Evolutionary conservation across 2,797 vertebrate genomes (phyloP), one percentile per base, ranked within the genome.

Genomic region (Phoebastria nigripes): DNA sequence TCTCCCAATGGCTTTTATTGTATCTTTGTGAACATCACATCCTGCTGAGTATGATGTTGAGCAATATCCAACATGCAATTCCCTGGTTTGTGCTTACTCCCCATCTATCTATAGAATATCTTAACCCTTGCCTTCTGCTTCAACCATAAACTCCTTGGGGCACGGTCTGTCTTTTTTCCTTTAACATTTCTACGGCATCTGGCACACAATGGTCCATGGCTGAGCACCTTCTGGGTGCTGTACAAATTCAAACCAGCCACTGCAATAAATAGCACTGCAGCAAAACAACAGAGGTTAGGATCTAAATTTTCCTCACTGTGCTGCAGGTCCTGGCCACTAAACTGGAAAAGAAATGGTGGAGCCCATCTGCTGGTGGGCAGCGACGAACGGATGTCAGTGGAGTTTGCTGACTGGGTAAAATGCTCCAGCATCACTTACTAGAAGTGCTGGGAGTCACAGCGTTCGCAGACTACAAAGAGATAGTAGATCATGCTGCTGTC

Each of bases 351-450:
- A 87, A 93, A 83, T 12, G 25, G 46, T 55, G 15, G 49, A 87
- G 49, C 17, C 46, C 70, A 76, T 73, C 83, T 95, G 82, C 76
- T 69, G 66, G 79, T 76, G 72, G 74, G 49, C 82, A 96, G 67
- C 7, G 20, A 89, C 4, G 8, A 39, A 74, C 1, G 12, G 80
- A 69, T 69, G 86, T 84, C 92, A 58, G n/a, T 52, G 62, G 41
- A 93, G 89, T 83, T 93, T 95, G 92, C 96, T 97, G 95, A 97
- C 84, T 91, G 93, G 71, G 46, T 96, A 77, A 93, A 95, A 96
- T 12, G 86, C 44, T 93, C 61, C 94, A 93, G 54, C 81, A 92
- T 87, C 90, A 89, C 94, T 96, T 94, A 93, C 92, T 94, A 94
- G 93, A 95, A 95, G 69, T 58, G 90, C 80, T 90, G 71, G 86